These are phyloP conservation scores for Polietes domitor DNA, from an alignment of 2,888 invertebrate species.

Conservation along the genomic window DNA sequence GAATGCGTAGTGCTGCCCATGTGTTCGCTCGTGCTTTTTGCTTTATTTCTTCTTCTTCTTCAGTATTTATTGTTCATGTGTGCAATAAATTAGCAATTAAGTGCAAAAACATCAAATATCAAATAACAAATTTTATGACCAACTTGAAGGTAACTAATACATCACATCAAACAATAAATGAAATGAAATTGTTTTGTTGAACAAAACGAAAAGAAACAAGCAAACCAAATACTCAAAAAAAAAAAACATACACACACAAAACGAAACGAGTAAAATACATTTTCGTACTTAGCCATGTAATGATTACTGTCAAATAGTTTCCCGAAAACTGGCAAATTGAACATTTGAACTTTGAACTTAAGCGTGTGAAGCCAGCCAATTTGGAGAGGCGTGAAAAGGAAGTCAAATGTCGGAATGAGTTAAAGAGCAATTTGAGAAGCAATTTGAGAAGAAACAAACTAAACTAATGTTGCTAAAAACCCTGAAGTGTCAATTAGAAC, in stretches of 20 bases:
- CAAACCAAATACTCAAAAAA: not conserved
- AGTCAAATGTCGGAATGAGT: conserved; percentile 44
- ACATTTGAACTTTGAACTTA: conserved; percentile 34
- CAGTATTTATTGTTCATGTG: conserved; percentile 40
- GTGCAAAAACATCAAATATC: conserved; percentile 42
- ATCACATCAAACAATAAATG: conserved; percentile 5
- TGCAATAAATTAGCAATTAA: conserved; percentile 57
- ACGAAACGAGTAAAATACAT: not conserved
- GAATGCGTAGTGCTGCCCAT: too few species aligned
- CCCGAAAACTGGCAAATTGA: not conserved
- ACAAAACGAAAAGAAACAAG: not conserved
- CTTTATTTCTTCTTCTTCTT: not conserved
- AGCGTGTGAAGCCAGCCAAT: not conserved
- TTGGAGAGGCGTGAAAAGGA: conserved; percentile 25
- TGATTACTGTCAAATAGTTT: conserved; percentile 34
- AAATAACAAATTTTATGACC: conserved; percentile 29
- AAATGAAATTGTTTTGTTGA: not conserved
- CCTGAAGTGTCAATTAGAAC: not conserved
- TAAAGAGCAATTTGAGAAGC: not conserved
- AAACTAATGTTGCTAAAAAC: not conserved
- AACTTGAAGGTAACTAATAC: conserved; percentile 46
- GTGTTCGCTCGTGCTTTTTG: too few species aligned
- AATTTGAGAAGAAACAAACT: not conserved
- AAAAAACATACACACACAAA: not conserved
- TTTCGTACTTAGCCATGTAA: conserved; percentile 13